Evolutionary conservation across 1,140 invertebrate genomes (phyloP), one percentile per base, ranked within the genome.

Genomic region (Lepidurus couesii): DNA sequence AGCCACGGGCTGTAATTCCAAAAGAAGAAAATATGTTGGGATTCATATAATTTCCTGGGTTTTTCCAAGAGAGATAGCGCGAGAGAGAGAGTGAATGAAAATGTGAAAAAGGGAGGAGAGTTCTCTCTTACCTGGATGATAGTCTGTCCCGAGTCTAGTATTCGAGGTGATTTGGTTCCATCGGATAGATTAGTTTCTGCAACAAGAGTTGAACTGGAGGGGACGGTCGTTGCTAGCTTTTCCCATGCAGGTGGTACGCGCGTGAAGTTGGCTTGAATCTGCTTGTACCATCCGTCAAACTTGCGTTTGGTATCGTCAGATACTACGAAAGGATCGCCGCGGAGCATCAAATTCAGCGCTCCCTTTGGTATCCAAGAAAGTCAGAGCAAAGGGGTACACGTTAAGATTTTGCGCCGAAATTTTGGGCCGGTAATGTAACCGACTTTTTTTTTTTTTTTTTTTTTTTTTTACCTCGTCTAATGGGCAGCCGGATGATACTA

Each of bases 401-500:
- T 77, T 44, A 16, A 44, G 45, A 42, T 53, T 43, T 34, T 34
- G 34, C 76, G 1, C 34, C n/a, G 76, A 44, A 77, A 53, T 77
- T 42, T 44, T 2, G 21, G 53, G 26, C 42, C n/a, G 76, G 24
- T 21, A 34, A 34, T 74, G 0, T 42, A 9, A 78, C 44, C 34
- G 44, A 16, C 16, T 21, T n/a, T 26, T 44, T n/a, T n/a, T 26
- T 8, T 21, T 7, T 7, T n/a, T n/a, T n/a, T n/a, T n/a, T 9
- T 21, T 7, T n/a, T 11, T 45, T 77, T 81, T 89, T 87, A 97
- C 95, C 91, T 96, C 94, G 86, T 97, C 95, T 75, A 97, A 88
- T 5, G 95, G 95, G 85, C 95, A 97, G 80, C 95, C 95, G 75
- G 93, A 92, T 74, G 91, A 93, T 77, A 93, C 87, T 43, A 98